Evolutionary conservation across 2,888 invertebrate genomes (phyloP).

Genomic region (Cosmorhoe ocellata): DNA sequence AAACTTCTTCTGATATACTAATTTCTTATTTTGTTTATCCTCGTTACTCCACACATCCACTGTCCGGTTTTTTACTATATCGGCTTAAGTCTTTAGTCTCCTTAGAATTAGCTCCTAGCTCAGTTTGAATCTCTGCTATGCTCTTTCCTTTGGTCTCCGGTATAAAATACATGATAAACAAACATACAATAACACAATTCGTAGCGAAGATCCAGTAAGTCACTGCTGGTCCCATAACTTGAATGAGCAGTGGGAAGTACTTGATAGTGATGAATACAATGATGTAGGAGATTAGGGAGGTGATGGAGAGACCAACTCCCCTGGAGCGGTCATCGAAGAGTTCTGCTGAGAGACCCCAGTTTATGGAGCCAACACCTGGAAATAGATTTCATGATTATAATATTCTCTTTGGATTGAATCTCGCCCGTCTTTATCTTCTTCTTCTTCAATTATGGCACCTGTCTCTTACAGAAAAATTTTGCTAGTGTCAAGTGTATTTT

Average conservation of each 20-base stretch:
- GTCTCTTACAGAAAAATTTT: no score
- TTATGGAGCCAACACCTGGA: slow-evolving; percentile 56
- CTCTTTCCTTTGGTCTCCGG: slow-evolving; percentile 69
- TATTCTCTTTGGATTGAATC: no score
- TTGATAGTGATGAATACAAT: slow-evolving; percentile 47
- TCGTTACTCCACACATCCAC: no score
- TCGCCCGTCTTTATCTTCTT: no score
- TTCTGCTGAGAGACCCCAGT: slow-evolving; percentile 54
- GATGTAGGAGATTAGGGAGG: slow-evolving; percentile 30
- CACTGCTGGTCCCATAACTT: slow-evolving; percentile 44
- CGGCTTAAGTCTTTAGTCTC: neutral
- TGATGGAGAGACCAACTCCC: slow-evolving; percentile 45
- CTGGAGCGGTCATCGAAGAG: slow-evolving; percentile 54
- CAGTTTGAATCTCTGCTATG: slow-evolving; percentile 58
- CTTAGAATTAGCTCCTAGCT: slow-evolving; percentile 33
- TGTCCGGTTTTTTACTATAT: no score
- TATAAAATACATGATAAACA: slow-evolving; percentile 46
- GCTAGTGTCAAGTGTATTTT: no score
- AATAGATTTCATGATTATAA: slow-evolving; percentile 8
- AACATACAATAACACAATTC: slow-evolving; percentile 39
- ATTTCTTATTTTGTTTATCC: no score
- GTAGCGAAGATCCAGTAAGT: slow-evolving; percentile 54
- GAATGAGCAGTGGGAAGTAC: slow-evolving; percentile 47
- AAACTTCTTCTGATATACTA: no score
- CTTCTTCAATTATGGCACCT: no score